Evolutionary conservation across 37 sponge, comb jelly and placozoan species (phyloP), one percentile per base, ranked within the genome.

Genomic region (Eunapius fragilis): DNA sequence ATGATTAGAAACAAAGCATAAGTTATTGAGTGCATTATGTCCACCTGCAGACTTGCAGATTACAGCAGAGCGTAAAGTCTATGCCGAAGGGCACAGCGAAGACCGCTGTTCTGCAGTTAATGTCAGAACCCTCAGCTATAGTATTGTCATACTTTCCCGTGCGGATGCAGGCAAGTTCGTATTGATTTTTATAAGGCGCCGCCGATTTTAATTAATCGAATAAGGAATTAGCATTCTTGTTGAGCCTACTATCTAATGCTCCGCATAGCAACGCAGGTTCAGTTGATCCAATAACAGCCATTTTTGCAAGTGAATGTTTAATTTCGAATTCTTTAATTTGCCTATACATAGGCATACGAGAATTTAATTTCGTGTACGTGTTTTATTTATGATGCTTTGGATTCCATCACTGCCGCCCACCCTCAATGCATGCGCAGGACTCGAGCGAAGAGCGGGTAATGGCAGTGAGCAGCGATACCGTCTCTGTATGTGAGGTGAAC

Each of bases 91-190:
- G 6, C 14, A 77, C 75, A 26, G 88, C 88, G 0, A 81, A 82
- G 76, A 87, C 24, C 22, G 25, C 32, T 31, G 17, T 87, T 48
- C 82, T 87, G 47, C 26, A 82, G 33, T 27, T 82, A 33, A 70
- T 82, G 31, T 4, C 24, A 23, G 27, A 24, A 0, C 38, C 76
- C 1, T 82, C 75, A n/a, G 67, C 76, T 24, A 69, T 76, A 33
- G 3, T 87, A 4, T 48, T 82, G 31, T 76, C 78, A 31, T 82
- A 76, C 32, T 87, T 67, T 31, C 82, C 82, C 11, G 77, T 87
- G 25, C 81, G 82, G 68, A 68, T 70, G 76, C 32, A 37, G 32
- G 35, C 25, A 5, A 2, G 31, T 33, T 72, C 28, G 25, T n/a
- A 17, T 12, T 13, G 73, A 0, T 25, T 10, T 72, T 13, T n/a